A percentile compares a stretch with the other conserved stretches of the same genome.
Conservation (phyloP, 2,113 vertebrate species). For the Cebidichthys violaceus region DNA sequence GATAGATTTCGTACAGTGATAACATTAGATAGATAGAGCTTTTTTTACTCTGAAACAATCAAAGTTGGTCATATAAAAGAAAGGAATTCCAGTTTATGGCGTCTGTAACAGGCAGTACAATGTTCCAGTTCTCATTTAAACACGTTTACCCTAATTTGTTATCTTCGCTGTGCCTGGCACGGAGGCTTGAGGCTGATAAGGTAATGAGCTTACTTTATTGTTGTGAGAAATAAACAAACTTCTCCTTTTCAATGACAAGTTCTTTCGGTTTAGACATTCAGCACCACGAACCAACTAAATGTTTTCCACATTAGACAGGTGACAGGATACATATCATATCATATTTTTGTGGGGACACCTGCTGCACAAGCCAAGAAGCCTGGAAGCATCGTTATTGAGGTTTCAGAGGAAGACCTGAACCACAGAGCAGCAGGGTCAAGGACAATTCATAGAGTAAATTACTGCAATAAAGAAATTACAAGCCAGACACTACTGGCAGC, state of each 20-base stretch:
- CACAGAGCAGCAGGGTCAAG: constrained; percentile 67
- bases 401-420: constrained; percentile 19
- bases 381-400: constrained; percentile 2
- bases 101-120: background rate
- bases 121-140: constrained; percentile 17
- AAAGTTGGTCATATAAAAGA: background rate
- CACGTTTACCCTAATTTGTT: constrained; percentile 46
- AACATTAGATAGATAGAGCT: background rate
- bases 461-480: constrained; percentile 75
- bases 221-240: constrained; percentile 64
- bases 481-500: constrained; percentile 70
- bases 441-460: constrained; percentile 62
- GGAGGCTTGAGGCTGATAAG: constrained; percentile 75
- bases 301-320: constrained; percentile 12
- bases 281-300: background rate
- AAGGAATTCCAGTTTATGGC: constrained; percentile 32
- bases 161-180: constrained; percentile 80
- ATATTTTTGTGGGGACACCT: background rate
- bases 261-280: background rate
- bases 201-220: constrained; percentile 63
- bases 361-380: constrained; percentile 5
- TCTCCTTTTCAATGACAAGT: background rate
- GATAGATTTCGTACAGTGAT: background rate
- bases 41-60: constrained; percentile 5
- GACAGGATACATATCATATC: background rate